Percentiles rank a stretch among this genome's conserved stretches.
Evolutionary conservation across 2,797 vertebrate species (phyloP).

Genomic region (Synanceia verrucosa): DNA sequence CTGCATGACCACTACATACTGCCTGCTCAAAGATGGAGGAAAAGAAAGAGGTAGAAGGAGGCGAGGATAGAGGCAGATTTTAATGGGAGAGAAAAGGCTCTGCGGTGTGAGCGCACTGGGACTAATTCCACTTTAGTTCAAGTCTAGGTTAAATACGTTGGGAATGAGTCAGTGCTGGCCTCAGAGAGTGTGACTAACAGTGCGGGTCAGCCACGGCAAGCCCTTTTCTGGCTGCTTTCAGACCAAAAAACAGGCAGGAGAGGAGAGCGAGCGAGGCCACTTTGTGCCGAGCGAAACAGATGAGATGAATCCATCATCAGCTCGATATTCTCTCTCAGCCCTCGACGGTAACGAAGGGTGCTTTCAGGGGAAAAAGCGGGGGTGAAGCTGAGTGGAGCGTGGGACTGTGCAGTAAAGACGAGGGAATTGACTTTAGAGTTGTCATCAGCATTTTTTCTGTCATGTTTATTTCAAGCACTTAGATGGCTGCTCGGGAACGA

Average conservation of each 20-base stretch:
- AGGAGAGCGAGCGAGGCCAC: constrained; percentile 42
- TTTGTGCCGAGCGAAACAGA: constrained; percentile 67
- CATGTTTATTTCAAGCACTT: constrained; percentile 33
- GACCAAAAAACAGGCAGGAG: constrained; percentile 59
- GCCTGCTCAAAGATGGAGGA: constrained; percentile 25
- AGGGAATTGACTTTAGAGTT: constrained; percentile 28
- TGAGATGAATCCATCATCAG: constrained; percentile 77
- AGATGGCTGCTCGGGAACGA: constrained; percentile 4
- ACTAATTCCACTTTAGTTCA: constrained; percentile 88
- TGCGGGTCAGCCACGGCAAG: constrained; percentile 83
- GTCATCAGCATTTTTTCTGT: constrained; percentile 38
- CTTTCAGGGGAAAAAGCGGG: constrained; percentile 43
- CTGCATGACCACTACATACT: constrained; percentile 46
- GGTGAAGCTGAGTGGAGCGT: constrained; percentile 49
- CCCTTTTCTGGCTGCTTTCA: constrained; percentile 66
- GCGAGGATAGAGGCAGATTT: constrained; percentile 34
- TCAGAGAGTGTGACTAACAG: constrained; percentile 88
- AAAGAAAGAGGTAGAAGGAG: constrained; percentile 11
- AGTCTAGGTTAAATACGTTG: constrained; percentile 87
- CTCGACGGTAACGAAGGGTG: constrained; percentile 51
- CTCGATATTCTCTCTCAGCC: constrained; percentile 52
- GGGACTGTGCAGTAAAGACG: constrained; percentile 55
- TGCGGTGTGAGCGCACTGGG: constrained; percentile 74
- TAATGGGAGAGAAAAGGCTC: constrained; percentile 49
- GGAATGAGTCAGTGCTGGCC: constrained; percentile 88